Conservation (phyloP, 2,888 invertebrate species). For the Ophioninae sp. region DNA sequence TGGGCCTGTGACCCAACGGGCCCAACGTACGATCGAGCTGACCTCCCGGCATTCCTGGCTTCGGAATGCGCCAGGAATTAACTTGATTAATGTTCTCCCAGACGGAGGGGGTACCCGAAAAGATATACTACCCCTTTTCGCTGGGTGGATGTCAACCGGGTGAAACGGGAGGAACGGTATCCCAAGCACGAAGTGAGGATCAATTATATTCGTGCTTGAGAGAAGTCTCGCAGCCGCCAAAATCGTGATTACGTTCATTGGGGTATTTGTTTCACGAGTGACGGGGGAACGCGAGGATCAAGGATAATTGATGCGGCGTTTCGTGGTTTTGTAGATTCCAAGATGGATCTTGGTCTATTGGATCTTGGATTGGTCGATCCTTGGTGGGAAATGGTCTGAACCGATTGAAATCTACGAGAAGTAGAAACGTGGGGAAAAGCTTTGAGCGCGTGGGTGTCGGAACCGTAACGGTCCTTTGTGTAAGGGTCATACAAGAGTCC, state of each 20-base stretch:
- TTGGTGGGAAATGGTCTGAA: constrained; percentile 28
- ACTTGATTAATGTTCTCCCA: constrained; percentile 61
- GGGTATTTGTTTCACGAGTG: constrained; percentile 27
- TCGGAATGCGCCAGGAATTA: constrained; percentile 62
- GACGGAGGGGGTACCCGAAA: constrained; percentile 38
- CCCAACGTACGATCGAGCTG: constrained; percentile 16
- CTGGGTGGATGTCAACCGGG: constrained; percentile 13
- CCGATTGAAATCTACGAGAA: constrained; percentile 38
- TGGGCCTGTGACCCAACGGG: constrained; percentile 25
- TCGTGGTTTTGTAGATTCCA: no score
- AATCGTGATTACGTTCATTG: constrained; percentile 42
- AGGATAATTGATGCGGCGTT: no score
- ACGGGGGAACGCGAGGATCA: no score
- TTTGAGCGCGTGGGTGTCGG: constrained; percentile 41
- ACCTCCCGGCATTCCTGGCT: constrained; percentile 57
- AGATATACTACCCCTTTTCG: constrained; percentile 32
- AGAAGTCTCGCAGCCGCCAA: background rate
- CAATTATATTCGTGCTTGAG: constrained; percentile 18
- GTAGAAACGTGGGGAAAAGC: constrained; percentile 46
- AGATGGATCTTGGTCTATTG: no score
- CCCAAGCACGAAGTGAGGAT: constrained; percentile 44
- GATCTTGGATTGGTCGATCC: constrained; percentile 30
- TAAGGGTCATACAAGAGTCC: constrained; percentile 51
- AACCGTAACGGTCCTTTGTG: constrained; percentile 25
- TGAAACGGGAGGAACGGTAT: constrained; percentile 44